phyloP scores from a whole-genome alignment of 2,113 vertebrate genomes.

The Tetraodon nigroviridis region DNA sequence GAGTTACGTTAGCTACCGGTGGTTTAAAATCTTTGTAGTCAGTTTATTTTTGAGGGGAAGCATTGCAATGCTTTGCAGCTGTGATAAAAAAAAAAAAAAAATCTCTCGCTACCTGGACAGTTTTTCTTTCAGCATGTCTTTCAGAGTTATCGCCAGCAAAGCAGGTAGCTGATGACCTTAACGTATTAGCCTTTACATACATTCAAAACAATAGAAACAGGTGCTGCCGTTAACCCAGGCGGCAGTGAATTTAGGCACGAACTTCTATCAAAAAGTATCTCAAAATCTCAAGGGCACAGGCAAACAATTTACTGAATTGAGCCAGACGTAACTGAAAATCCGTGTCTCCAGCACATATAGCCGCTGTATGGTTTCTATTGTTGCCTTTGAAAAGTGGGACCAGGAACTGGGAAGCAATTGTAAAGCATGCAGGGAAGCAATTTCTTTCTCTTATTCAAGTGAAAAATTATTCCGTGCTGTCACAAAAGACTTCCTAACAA shows the following conservation, averaged over 20 bases:
- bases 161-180: constrained; percentile 22
- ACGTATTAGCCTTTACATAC: constrained; percentile 18
- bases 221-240: constrained; percentile 40
- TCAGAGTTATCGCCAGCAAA: constrained; percentile 16
- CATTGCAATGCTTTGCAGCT: no score
- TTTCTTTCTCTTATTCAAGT: constrained; percentile 75
- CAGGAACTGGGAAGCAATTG: constrained; percentile 63
- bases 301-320: constrained; percentile 62
- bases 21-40: constrained; percentile 7
- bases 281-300: constrained; percentile 43
- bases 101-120: constrained; percentile 9
- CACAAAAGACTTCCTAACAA: constrained; percentile 74
- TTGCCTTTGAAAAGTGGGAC: constrained; percentile 58
- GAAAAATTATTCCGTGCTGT: constrained; percentile 71
- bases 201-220: constrained; percentile 12
- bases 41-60: no score
- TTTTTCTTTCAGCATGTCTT: constrained; percentile 25
- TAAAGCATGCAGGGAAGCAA: constrained; percentile 69
- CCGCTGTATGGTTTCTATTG: constrained; percentile 62
- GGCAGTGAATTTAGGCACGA: constrained; percentile 29
- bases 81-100: background rate
- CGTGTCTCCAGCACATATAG: constrained; percentile 44
- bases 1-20: constrained; percentile 16
- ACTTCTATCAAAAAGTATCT: constrained; percentile 49
- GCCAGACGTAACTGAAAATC: constrained; percentile 43